Base-by-base conservation (phyloP, 2,797 vertebrate genomes). In the Enteromius viviparus region DNA sequence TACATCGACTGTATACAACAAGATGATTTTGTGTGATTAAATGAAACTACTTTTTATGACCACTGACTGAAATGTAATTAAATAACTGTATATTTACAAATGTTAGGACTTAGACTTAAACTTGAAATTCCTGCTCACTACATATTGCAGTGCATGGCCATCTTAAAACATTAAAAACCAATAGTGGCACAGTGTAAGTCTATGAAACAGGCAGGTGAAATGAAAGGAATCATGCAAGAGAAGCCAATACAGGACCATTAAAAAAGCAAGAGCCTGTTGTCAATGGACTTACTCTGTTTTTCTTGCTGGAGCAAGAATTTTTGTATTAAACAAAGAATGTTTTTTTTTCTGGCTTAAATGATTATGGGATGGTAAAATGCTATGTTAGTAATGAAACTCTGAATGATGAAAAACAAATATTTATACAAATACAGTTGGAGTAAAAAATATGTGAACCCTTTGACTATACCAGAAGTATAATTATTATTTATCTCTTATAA, bases 211-310 rank as follows among this genome's bases (percentile, higher is more conserved):
- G 29, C 72, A 58, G 37, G 17, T 66, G 29, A 83, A 90, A 82
- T 81, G 83, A 19, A 55, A 69, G 74, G 62, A 86, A 87, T 64
- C 92, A 93, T 93, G 93, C 94, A 89, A 90, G 91, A 80, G 85
- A 77, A 87, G 83, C 81, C 58, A 75, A 84, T 47, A 77, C 71
- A 90, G 84, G 84, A 37, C 69, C 88, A 90, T 80, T 86, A 78
- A 14, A 83, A 77, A 51, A 84, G 74, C 51, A 88, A 90, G 85
- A 90, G 89, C 88, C 94, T 95, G 94, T 87, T 95, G 94, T 95
- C 95, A 95, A 95, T 95, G 94, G 95, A 95, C 93, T 87, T 84
- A 79, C 37, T 82, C 79, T 77, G 26, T 78, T 85, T 78, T 58
- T 69, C 68, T 53, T 84, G 12, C 23, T 62, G 10, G 9, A 74